A percentile compares a stretch with the other conserved stretches of the same genome.
phyloP scores from a whole-genome alignment of 1,140 invertebrate genomes.

The Schlechtendalia chinensis region DNA sequence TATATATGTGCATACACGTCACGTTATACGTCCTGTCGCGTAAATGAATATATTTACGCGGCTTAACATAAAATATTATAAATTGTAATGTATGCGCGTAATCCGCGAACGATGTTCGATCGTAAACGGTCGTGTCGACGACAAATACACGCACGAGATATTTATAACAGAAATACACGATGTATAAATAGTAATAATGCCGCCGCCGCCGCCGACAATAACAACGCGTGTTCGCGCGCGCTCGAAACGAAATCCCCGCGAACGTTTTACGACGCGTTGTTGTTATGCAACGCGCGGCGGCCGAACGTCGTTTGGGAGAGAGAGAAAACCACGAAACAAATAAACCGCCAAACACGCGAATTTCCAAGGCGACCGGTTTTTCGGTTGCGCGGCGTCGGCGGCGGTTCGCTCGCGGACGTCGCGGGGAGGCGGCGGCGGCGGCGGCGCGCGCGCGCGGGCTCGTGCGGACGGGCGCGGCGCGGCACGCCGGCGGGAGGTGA shows the following conservation, averaged over 20 bases:
- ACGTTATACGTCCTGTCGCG: too few species aligned
- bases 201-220: too few species aligned
- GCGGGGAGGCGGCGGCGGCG: neutral
- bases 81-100: neutral
- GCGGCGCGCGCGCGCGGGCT: neutral
- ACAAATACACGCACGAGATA: neutral
- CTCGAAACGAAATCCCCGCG: conserved; percentile 7
- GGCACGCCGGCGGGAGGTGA: conserved; percentile 3
- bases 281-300: conserved; percentile 26
- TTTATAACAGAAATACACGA: neutral
- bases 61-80: neutral
- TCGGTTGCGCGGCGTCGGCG: neutral
- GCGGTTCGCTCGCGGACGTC: neutral
- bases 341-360: conserved; percentile 21
- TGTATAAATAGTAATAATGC: neutral
- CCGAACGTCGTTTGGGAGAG: too few species aligned
- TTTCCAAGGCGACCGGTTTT: conserved; percentile 46
- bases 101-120: conserved; percentile 13
- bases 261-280: conserved; percentile 16
- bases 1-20: neutral
- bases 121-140: conserved; percentile 5
- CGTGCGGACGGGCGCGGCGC: neutral
- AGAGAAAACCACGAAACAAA: conserved; percentile 12
- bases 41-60: neutral
- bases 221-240: neutral